Evolutionary conservation across 1,140 invertebrate genomes (phyloP).

Genomic region (Platorchestia sp.): DNA sequence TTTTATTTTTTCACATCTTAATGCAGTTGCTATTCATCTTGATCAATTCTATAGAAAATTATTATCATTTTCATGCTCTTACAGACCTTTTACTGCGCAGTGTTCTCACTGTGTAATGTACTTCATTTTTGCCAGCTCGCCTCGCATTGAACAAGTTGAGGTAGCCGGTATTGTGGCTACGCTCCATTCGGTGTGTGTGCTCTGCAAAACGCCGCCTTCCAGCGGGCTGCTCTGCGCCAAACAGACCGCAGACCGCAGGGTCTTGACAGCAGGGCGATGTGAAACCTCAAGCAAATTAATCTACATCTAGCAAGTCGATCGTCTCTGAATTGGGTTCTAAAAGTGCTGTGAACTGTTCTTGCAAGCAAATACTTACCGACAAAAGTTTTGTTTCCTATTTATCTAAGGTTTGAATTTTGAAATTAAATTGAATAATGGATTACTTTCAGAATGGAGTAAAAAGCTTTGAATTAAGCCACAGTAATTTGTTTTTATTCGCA

Average conservation of each 20-base stretch:
- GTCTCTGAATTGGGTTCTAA: neutral
- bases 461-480: too few species aligned
- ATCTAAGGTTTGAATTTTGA: neutral
- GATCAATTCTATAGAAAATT: too few species aligned
- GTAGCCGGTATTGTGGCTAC: neutral
- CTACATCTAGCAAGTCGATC: conserved; percentile 1
- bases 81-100: too few species aligned
- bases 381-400: too few species aligned
- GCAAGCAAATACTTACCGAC: neutral
- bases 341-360: neutral
- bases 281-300: conserved; percentile 48
- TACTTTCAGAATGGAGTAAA: too few species aligned
- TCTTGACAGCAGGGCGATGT: neutral
- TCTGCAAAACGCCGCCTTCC: neutral
- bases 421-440: too few species aligned
- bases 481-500: too few species aligned
- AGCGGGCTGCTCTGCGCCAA: neutral
- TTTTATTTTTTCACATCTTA: too few species aligned
- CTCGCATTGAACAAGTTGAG: neutral
- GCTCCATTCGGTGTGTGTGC: neutral
- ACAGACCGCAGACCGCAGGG: neutral
- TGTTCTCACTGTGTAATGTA: neutral
- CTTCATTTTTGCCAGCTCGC: neutral
- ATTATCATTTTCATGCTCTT: too few species aligned
- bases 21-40: too few species aligned